phyloP scores from a whole-genome alignment of 2,797 vertebrate species.

The Numenius phaeopus region DNA sequence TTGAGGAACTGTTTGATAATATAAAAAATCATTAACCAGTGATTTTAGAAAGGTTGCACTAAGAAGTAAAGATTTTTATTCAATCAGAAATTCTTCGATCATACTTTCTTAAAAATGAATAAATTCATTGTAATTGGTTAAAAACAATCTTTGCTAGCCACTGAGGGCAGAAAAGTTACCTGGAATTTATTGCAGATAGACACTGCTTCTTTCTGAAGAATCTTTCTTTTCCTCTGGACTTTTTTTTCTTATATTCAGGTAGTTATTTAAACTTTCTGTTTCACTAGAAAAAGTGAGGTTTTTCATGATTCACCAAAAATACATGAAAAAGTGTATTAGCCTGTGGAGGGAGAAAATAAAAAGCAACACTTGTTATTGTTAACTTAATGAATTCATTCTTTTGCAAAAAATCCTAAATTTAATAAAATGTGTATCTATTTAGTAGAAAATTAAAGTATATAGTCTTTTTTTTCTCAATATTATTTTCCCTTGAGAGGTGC shows the following conservation, averaged over 20 bases:
- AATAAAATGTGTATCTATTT: background rate
- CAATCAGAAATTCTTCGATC: conserved; percentile 31
- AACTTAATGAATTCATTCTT: background rate
- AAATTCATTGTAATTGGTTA: conserved; percentile 2
- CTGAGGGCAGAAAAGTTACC: background rate
- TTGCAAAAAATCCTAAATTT: background rate
- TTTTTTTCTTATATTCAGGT: background rate
- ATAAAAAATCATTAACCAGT: conserved; percentile 70
- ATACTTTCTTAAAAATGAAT: background rate
- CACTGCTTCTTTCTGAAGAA: background rate
- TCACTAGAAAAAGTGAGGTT: background rate
- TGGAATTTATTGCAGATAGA: background rate
- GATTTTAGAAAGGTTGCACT: conserved; percentile 59
- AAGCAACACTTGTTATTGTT: background rate
- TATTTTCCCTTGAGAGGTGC: background rate
- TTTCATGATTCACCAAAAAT: background rate
- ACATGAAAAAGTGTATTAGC: background rate
- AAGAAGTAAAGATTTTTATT: conserved; percentile 65
- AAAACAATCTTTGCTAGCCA: background rate
- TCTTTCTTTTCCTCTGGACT: background rate
- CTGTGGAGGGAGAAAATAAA: background rate
- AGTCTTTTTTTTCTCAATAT: background rate
- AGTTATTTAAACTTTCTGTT: background rate
- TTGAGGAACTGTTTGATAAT: conserved; percentile 73
- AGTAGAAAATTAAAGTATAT: background rate